A percentile compares a stretch with the other conserved stretches of the same genome.
phyloP scores from a whole-genome alignment of 2,797 vertebrate genomes.

The Basileuterus tristriatus region DNA sequence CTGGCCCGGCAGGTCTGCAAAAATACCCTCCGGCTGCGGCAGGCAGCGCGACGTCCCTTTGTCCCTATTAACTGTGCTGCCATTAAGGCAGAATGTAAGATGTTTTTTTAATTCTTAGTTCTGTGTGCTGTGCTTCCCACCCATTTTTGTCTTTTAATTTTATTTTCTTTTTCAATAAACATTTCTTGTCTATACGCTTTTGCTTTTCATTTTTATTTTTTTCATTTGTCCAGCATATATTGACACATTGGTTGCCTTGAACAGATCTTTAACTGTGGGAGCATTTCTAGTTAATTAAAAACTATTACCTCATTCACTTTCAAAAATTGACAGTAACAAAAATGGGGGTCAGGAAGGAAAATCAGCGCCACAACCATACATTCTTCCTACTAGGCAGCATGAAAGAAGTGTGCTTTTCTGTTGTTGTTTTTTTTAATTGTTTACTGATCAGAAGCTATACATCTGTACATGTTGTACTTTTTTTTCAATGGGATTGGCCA shows the following conservation, averaged over 20 bases:
- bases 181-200: constrained; percentile 90
- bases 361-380: neutral
- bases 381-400: neutral
- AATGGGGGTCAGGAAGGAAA: neutral
- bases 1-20: constrained; percentile 97
- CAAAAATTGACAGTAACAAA: neutral
- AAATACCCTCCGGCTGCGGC: constrained; percentile 94
- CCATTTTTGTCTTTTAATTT: constrained; percentile 80
- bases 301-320: neutral
- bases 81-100: constrained; percentile 99
- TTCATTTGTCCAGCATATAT: constrained; percentile 58
- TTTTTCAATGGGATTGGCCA: neutral
- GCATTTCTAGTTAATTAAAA: neutral
- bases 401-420: neutral
- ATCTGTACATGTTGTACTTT: neutral
- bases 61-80: constrained; percentile 99
- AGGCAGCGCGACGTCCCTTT: constrained; percentile 95
- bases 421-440: neutral
- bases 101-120: constrained; percentile 98
- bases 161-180: constrained; percentile 99
- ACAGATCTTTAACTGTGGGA: neutral
- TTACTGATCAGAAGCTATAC: neutral
- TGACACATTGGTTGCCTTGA: neutral
- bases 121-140: constrained; percentile 77
- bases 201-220: constrained; percentile 72